Base-by-base conservation (phyloP, 2,797 vertebrate species). In the Rhinoraja longicauda region DNA sequence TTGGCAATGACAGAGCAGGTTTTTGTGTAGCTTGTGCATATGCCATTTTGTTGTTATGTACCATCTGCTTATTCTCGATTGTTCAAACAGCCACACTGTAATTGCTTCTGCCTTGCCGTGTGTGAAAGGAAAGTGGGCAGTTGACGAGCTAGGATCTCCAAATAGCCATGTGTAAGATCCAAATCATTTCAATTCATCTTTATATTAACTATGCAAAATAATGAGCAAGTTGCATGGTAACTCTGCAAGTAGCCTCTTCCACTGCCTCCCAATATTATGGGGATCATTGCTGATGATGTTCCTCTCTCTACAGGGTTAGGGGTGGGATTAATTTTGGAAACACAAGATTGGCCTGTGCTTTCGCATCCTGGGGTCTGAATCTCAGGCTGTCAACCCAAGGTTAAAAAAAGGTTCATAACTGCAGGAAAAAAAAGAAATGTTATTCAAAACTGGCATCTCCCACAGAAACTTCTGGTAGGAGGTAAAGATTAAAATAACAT, bases 1-100 rank as follows among this genome's bases (percentile, higher is more conserved):
- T 88, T 88, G 84, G n/a, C 84, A 67, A 88, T 88, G 84, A 88
- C n/a, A 88, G n/a, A 67, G 59, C 84, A 88, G 70, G 84, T 67
- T 62, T 88, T 88, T 36, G 59, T 88, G 59, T 6, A 19, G n/a
- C n/a, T n/a, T 88, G 26, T 88, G n/a, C 59, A 88, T n/a, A 88
- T 88, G 84, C 59, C 36, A 67, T 67, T 67, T 67, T 88, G n/a
- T 67, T 88, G 59, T 36, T 64, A 88, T 36, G 62, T 88, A 19
- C 59, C 84, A 64, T 67, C 84, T 67, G 84, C 84, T 88, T 86
- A n/a, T 86, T 86, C 82, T 86, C 86, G 82, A 32, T n/a, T 67
- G 15, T 32, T n/a, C 67, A 17, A 64, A 36, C 84, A 88, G 59
- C 59, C 19, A 36, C 59, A 21, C 62, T 88, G n/a, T n/a, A 88